Evolutionary conservation across 1,140 invertebrate species (phyloP), one percentile per base, ranked within the genome.

Genomic region (Zeugodacus cucurbitae): DNA sequence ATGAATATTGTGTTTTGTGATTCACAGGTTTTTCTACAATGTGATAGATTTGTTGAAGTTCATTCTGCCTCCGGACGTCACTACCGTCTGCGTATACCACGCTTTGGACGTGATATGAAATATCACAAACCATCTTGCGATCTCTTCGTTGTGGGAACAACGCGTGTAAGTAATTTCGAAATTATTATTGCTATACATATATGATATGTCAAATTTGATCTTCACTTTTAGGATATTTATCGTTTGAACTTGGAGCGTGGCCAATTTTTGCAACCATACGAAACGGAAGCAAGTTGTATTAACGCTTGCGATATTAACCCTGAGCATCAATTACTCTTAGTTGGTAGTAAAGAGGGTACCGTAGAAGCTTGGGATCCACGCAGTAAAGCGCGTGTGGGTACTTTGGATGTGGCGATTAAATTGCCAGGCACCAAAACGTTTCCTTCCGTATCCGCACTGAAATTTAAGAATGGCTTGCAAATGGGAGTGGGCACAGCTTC

Each of bases 321-420:
- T 1, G 95, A 96, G 54, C 98, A 99, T 95, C 95, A 99, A 90
- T 94, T 99, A 54, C 92, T 99, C 59, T 93, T 97, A 5, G 96
- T 96, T 91, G 99, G 99, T 10, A 98, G 97, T n/a, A 96, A 96
- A 90, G 97, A 98, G 93, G 99, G 99, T 1, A 96, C 96, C 91
- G 95, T 99, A 6, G 98, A 99, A 94, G 98, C 98, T 2, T 99
- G 98, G 98, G 99, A 99, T 95, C 97, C 98, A 57, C 94, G 98
- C 88, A 95, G 94, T 4, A 96, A 96, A 90, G 95, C 95, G 37
- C 95, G 96, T 93, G 97, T 97, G 89, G 97, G 96, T 44, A 95
- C 95, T 48, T 93, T 99, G 7, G 98, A 99, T 94, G 98, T 97
- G 94, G 98, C 96, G 17, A 94, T 98, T 64, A 96, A 96, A 78